Conservation (phyloP, 2,797 vertebrate genomes). For the Myotis pilosus region DNA sequence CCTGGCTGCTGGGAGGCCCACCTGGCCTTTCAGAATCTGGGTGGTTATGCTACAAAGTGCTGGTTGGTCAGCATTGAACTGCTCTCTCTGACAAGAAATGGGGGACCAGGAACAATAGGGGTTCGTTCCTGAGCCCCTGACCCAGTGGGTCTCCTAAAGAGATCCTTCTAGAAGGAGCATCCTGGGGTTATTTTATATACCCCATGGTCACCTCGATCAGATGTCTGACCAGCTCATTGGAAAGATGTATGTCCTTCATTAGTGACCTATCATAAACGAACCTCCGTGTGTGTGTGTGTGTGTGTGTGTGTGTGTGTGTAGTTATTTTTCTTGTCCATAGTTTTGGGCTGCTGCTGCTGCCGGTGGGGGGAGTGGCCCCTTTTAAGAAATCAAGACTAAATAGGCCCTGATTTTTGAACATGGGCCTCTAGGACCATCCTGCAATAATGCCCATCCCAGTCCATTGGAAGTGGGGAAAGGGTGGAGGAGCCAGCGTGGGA, state of each 20-base stretch:
- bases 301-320: neutral
- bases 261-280: neutral
- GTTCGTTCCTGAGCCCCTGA: neutral
- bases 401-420: neutral
- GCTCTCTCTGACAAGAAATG: neutral
- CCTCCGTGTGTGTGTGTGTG: accelerated
- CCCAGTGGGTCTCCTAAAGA: neutral
- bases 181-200: neutral
- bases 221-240: neutral
- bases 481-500: neutral
- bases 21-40: neutral
- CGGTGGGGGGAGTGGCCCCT: neutral
- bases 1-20: neutral
- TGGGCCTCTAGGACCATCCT: neutral
- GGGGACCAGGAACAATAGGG: no score
- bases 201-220: neutral
- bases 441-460: neutral
- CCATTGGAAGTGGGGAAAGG: neutral
- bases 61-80: neutral
- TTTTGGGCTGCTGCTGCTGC: neutral
- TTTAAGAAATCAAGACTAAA: neutral
- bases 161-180: neutral
- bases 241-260: neutral
- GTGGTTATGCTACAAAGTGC: neutral
- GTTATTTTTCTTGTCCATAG: neutral